phyloP scores from a whole-genome alignment of 2,113 vertebrate genomes.

The Etheostoma spectabile region DNA sequence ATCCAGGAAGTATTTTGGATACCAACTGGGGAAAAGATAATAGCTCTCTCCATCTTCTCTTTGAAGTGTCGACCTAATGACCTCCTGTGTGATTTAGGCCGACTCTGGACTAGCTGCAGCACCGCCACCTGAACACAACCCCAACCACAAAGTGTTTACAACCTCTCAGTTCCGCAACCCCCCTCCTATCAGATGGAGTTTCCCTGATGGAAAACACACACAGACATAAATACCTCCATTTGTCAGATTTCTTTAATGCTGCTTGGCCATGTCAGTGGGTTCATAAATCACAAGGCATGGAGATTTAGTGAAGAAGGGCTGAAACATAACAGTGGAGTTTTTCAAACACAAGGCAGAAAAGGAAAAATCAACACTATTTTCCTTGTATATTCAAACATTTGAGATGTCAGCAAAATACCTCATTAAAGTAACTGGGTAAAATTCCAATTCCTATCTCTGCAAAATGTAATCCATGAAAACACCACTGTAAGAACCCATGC shows the following conservation, averaged over 20 bases:
- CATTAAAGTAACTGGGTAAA: background rate
- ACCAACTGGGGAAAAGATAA: conserved; percentile 28
- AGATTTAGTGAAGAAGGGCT: background rate
- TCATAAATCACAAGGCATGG: background rate
- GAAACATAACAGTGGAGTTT: background rate
- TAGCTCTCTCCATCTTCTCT: conserved; percentile 17
- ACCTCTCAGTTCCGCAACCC: background rate
- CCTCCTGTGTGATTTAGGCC: conserved; percentile 16
- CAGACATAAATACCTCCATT: background rate
- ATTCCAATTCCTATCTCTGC: background rate
- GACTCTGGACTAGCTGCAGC: conserved; percentile 11
- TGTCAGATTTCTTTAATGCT: background rate
- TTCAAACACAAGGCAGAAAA: background rate
- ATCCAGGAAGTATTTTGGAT: conserved; percentile 1
- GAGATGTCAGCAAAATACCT: background rate
- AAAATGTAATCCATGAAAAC: background rate
- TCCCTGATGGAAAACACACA: background rate
- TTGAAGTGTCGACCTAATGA: conserved; percentile 32
- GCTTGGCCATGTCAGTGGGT: background rate
- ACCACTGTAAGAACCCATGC: background rate
- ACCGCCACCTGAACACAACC: conserved; percentile 13
- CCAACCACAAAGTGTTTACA: background rate
- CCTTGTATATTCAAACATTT: background rate
- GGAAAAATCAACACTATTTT: background rate
- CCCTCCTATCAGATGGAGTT: background rate